phyloP scores from a whole-genome alignment of 1,140 invertebrate genomes.

The Caenorhabditis brenneri region DNA sequence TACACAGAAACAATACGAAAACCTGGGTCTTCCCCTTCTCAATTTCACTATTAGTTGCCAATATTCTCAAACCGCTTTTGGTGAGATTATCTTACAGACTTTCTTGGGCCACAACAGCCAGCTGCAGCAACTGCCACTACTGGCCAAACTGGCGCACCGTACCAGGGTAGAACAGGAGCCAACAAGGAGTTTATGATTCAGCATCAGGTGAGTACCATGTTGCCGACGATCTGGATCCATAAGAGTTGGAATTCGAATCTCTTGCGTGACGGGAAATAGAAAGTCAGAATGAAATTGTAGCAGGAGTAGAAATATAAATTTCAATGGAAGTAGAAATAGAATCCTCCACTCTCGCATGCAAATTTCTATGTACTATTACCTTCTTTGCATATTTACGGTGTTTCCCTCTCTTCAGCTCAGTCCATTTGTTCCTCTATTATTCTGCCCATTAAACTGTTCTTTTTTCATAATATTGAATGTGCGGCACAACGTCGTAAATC shows the following conservation, averaged over 20 bases:
- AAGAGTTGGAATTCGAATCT: too few relatives aligned
- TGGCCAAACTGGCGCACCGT: neutral
- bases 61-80: neutral
- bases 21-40: neutral
- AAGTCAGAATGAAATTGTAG: too few relatives aligned
- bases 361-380: constrained; percentile 1
- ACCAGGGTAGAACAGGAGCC: neutral
- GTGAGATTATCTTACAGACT: constrained; percentile 38
- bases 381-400: neutral
- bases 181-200: constrained; percentile 18
- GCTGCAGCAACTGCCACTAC: neutral
- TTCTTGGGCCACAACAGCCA: constrained; percentile 15
- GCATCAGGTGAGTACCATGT: neutral
- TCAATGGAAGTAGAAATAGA: neutral
- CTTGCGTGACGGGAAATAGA: too few relatives aligned
- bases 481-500: neutral
- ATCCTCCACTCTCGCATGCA: neutral
- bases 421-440: neutral
- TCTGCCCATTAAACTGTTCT: neutral
- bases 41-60: neutral
- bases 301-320: too few relatives aligned
- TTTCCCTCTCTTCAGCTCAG: neutral
- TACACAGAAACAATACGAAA: too few relatives aligned
- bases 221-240: too few relatives aligned
- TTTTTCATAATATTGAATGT: neutral